These are phyloP conservation scores for Synergus japonicus DNA, from an alignment of 2,888 invertebrate genomes.

Conservation along the genomic window DNA sequence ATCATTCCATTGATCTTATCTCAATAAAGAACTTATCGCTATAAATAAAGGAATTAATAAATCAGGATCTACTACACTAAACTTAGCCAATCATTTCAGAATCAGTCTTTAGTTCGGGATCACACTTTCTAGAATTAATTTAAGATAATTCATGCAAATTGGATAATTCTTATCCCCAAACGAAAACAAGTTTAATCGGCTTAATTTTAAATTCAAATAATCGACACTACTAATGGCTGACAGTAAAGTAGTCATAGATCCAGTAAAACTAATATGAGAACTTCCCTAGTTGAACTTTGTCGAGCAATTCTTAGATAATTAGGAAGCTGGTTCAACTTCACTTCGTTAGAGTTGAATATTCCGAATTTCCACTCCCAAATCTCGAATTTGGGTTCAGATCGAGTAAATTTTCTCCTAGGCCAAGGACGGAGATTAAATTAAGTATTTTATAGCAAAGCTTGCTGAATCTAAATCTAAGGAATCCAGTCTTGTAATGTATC, in stretches of 20 bases:
- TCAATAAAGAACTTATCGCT: not conserved
- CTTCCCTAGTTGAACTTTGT: not conserved
- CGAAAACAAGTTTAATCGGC: not conserved
- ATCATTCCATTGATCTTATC: slow-evolving; percentile 2
- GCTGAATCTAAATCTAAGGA: slow-evolving; percentile 26
- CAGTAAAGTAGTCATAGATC: not conserved
- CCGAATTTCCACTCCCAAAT: slow-evolving; percentile 1
- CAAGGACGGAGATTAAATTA: slow-evolving; percentile 37
- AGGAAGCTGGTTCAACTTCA: not conserved
- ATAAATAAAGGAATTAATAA: not conserved
- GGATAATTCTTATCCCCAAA: not conserved
- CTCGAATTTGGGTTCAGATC: slow-evolving; percentile 23
- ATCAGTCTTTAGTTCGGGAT: not conserved
- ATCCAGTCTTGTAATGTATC: not conserved
- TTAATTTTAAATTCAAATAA: slow-evolving; percentile 23
- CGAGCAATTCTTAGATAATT: slow-evolving; percentile 22
- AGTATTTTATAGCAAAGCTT: slow-evolving; percentile 2
- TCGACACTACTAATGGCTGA: not conserved
- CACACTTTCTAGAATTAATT: not conserved
- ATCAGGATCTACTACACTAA: not conserved
- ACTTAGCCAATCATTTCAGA: not conserved
- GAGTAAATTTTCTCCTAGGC: slow-evolving; percentile 35
- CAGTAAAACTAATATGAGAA: slow-evolving; percentile 3
- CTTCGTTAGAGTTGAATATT: slow-evolving; percentile 26
- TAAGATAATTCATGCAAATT: slow-evolving; percentile 1